Percentiles rank a stretch among this genome's conserved stretches.
phyloP scores from a whole-genome alignment of 1,140 invertebrate species.

The Dendroctonus ponderosae region DNA sequence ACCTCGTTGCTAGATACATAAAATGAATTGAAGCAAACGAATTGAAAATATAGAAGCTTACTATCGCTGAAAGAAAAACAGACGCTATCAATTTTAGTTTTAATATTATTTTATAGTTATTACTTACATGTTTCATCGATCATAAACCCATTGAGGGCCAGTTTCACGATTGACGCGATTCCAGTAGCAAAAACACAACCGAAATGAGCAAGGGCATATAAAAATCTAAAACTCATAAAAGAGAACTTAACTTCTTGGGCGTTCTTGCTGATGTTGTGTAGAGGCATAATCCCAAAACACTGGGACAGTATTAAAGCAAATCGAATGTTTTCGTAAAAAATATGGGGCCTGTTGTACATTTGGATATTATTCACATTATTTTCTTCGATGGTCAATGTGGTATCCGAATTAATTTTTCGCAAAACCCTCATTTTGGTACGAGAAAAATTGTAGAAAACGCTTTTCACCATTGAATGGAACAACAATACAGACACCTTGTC shows the following conservation, averaged over 20 bases:
- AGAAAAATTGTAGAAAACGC: background rate
- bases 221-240: constrained; percentile 36
- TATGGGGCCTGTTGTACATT: constrained; percentile 13
- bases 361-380: constrained; percentile 5
- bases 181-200: constrained; percentile 33
- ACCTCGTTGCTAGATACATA: constrained; percentile 35
- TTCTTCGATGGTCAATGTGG: constrained; percentile 34
- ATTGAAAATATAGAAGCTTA: constrained; percentile 39
- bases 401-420: constrained; percentile 33
- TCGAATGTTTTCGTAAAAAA: constrained; percentile 37
- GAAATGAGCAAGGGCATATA: constrained; percentile 39
- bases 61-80: constrained; percentile 34
- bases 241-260: constrained; percentile 34
- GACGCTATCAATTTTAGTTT: background rate
- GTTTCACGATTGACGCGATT: constrained; percentile 35
- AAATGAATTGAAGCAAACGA: constrained; percentile 36
- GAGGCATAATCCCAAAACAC: constrained; percentile 42
- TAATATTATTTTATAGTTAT: background rate
- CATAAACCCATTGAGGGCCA: constrained; percentile 36
- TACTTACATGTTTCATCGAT: constrained; percentile 43
- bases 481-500: constrained; percentile 1
- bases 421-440: constrained; percentile 27
- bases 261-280: constrained; percentile 33
- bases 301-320: constrained; percentile 39
- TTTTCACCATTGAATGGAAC: constrained; percentile 2